These are phyloP conservation scores for Sinocyclocheilus grahami DNA, from an alignment of 2,113 vertebrate genomes.

Conservation along the genomic window DNA sequence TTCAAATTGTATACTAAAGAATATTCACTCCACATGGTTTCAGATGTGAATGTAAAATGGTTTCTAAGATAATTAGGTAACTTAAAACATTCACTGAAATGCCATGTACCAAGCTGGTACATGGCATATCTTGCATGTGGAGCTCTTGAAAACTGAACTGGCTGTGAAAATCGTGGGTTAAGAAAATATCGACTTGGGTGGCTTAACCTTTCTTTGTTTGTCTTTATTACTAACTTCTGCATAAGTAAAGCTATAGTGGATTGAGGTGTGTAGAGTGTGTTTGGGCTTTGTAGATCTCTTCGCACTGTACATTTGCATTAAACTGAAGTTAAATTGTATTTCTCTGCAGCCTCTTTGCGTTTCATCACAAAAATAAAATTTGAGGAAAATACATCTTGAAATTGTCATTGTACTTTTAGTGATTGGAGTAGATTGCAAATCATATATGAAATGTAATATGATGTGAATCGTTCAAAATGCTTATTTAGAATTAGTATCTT, in stretches of 20 bases:
- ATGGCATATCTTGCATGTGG: slow-evolving; percentile 68
- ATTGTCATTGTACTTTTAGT: slow-evolving; percentile 2
- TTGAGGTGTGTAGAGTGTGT: slow-evolving; percentile 69
- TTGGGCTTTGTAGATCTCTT: slow-evolving; percentile 69
- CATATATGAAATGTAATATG: background rate
- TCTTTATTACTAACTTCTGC: slow-evolving; percentile 67
- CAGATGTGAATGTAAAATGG: background rate
- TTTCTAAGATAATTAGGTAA: background rate
- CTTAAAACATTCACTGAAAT: background rate
- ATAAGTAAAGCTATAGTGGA: slow-evolving; percentile 65
- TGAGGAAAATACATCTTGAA: slow-evolving; percentile 22
- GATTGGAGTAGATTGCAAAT: background rate
- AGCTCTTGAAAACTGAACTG: slow-evolving; percentile 57
- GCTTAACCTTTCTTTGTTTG: slow-evolving; percentile 51
- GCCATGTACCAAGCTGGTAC: background rate
- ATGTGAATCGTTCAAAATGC: background rate
- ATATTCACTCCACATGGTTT: background rate
- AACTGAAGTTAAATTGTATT: slow-evolving; percentile 53
- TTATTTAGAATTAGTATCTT: background rate
- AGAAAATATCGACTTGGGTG: slow-evolving; percentile 48
- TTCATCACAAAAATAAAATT: slow-evolving; percentile 68
- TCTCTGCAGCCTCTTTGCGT: slow-evolving; percentile 68
- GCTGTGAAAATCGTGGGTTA: slow-evolving; percentile 49
- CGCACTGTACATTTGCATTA: slow-evolving; percentile 75
- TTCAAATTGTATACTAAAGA: background rate